A percentile compares a stretch with the other conserved stretches of the same genome.
These are phyloP conservation scores for Murina feae DNA, from an alignment of 2,113 vertebrate genomes.

Conservation along the genomic window DNA sequence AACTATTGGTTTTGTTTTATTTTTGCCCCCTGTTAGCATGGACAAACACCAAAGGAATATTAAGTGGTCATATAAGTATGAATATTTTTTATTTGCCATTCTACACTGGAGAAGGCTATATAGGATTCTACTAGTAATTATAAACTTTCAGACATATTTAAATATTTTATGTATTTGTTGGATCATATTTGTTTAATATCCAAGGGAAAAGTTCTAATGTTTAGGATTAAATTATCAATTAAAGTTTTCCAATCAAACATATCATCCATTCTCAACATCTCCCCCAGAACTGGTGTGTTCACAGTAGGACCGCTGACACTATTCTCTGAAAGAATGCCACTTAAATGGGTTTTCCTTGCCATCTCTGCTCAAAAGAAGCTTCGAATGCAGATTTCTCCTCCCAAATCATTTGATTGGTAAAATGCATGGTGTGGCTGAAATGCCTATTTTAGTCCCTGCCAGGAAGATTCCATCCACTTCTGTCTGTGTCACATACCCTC, in stretches of 20 bases:
- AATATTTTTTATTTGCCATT: not conserved
- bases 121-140: not conserved
- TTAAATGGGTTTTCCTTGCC: not conserved
- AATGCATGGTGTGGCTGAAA: not conserved
- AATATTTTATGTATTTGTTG: not conserved
- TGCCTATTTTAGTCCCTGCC: not conserved
- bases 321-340: not conserved
- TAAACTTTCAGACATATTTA: not conserved
- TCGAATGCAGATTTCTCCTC: not conserved
- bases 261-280: not conserved
- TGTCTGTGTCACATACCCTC: slow-evolving; percentile 17
- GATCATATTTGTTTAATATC: not conserved
- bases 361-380: not conserved
- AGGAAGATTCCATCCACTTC: slow-evolving; percentile 33
- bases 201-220: not conserved
- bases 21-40: not conserved
- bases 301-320: not conserved
- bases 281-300: rapidly evolving
- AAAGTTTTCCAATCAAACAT: not conserved
- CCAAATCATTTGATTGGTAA: not conserved
- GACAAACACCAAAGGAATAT: not conserved
- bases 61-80: not conserved
- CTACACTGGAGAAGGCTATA: not conserved
- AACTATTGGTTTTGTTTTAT: not conserved
- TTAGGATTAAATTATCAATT: not conserved